Percentiles rank a stretch among this genome's conserved stretches.
phyloP scores from a whole-genome alignment of 2,113 vertebrate species.

The Condylura cristata region DNA sequence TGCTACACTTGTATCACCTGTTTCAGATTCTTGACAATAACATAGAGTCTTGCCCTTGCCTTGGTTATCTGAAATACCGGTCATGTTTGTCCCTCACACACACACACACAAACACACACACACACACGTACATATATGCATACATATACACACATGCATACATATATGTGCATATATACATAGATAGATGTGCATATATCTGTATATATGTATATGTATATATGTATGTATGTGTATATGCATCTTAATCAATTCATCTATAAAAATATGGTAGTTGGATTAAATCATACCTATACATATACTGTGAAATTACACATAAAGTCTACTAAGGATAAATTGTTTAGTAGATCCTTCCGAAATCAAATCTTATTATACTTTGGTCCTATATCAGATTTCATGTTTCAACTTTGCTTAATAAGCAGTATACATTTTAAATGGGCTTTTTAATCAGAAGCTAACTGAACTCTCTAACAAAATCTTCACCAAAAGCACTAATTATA shows the following conservation, averaged over 20 bases:
- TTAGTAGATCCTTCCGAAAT: not conserved
- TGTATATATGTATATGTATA: not conserved
- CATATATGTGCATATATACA: not conserved
- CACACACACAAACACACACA: too few species aligned
- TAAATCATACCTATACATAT: not conserved
- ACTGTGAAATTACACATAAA: not conserved
- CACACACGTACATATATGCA: not conserved
- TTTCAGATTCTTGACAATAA: not conserved
- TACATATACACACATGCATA: not conserved
- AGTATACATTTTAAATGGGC: not conserved
- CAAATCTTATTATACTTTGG: not conserved
- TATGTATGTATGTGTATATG: not conserved
- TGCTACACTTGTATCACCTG: not conserved
- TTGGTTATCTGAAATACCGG: not conserved
- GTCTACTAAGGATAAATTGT: not conserved
- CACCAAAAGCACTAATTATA: conserved; percentile 58
- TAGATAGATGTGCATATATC: not conserved
- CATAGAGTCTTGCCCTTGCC: not conserved
- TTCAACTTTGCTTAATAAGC: conserved; percentile 32
- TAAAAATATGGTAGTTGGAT: not conserved
- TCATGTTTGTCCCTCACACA: not conserved
- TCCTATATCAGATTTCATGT: not conserved
- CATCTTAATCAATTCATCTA: not conserved
- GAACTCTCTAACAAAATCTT: conserved; percentile 43
- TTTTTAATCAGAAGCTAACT: conserved; percentile 50